Percentiles rank a stretch among this genome's conserved stretches.
Conservation (phyloP, 2,888 invertebrate species). For the Clivina fossor region DNA sequence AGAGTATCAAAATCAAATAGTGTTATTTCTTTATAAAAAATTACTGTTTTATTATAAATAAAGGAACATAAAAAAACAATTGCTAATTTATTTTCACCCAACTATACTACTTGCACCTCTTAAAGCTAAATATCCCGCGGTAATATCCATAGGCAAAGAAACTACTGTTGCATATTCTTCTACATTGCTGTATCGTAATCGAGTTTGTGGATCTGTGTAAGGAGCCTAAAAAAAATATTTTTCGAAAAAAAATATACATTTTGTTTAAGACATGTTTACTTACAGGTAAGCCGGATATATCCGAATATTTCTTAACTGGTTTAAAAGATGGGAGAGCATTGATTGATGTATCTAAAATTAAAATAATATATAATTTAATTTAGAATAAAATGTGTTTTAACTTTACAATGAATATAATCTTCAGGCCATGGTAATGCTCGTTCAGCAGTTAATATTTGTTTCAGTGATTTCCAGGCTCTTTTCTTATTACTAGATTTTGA, state of each 20-base stretch:
- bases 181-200: conserved; percentile 78
- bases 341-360: conserved; percentile 74
- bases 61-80: conserved; percentile 9
- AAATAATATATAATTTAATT: conserved; percentile 31
- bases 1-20: conserved; percentile 85
- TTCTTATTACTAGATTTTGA: conserved; percentile 68
- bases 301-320: conserved; percentile 92
- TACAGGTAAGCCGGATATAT: conserved; percentile 82
- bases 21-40: no score
- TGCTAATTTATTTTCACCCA: conserved; percentile 58
- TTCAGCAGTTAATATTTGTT: conserved; percentile 84
- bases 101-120: conserved; percentile 80
- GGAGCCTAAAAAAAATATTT: conserved; percentile 61
- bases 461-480: conserved; percentile 83
- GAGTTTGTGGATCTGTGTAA: conserved; percentile 89
- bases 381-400: background rate
- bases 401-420: conserved; percentile 74
- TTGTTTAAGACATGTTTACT: conserved; percentile 40
- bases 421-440: conserved; percentile 75
- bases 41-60: conserved; percentile 33
- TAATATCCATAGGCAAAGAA: conserved; percentile 87
- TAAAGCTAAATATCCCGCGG: conserved; percentile 84
- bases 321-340: conserved; percentile 90
- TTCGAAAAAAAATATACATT: conserved; percentile 1
- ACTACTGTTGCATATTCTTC: conserved; percentile 87